phyloP scores from a whole-genome alignment of 2,888 invertebrate species.

The Drosophila austrosaltans region DNA sequence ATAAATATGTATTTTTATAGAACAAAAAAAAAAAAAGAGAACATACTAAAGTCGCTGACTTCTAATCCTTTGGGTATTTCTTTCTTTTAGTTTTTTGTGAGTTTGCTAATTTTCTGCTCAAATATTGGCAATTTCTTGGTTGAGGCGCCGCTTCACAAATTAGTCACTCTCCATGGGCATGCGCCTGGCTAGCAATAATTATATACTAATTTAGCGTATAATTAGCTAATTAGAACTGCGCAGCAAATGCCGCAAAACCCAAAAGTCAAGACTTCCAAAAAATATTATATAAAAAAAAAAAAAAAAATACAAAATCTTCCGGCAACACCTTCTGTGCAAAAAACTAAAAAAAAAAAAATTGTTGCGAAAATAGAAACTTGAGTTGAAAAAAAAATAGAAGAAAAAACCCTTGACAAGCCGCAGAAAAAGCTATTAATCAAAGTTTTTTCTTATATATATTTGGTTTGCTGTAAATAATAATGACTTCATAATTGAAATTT shows the following conservation, averaged over 20 bases:
- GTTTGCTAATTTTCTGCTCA: conserved; percentile 13
- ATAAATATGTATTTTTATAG: conserved; percentile 14
- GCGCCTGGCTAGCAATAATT: conserved; percentile 74
- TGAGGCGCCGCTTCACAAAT: conserved; percentile 37
- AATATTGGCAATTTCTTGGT: conserved; percentile 18
- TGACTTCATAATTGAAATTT: conserved; percentile 80
- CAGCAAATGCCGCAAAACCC: conserved; percentile 55
- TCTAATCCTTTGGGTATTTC: conserved; percentile 4
- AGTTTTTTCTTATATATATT: conserved; percentile 48
- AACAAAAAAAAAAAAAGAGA: conserved; percentile 6
- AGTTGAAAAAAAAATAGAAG: conserved; percentile 39
- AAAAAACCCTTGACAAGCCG: conserved; percentile 64
- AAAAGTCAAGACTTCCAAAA: conserved; percentile 45
- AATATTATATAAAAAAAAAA: conserved; percentile 11
- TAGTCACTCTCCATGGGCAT: conserved; percentile 55
- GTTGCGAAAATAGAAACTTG: conserved; percentile 76
- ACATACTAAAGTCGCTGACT: conserved; percentile 18
- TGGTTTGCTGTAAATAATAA: conserved; percentile 73
- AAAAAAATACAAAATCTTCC: conserved; percentile 67
- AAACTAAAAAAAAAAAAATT: conserved; percentile 61
- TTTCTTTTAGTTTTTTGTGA: background rate
- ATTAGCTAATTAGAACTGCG: conserved; percentile 80
- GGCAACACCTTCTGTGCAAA: conserved; percentile 80
- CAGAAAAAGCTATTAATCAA: conserved; percentile 72
- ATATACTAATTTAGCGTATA: conserved; percentile 79